Evolutionary conservation across 2,888 invertebrate species (phyloP).

Genomic region (Oxycera nigricornis): DNA sequence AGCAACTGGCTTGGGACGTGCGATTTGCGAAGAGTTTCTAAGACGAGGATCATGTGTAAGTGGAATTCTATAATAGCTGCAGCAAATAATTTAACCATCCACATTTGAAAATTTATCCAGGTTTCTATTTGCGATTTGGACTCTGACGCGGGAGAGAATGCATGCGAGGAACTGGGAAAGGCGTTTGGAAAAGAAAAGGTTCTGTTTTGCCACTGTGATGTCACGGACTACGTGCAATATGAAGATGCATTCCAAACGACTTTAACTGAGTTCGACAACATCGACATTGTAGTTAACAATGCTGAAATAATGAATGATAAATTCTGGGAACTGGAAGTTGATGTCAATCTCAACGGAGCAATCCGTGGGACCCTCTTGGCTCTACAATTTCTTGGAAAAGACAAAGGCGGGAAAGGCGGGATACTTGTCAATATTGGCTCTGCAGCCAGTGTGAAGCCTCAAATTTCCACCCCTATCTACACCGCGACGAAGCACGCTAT

Average conservation of each 20-base stretch:
- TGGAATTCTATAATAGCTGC: conserved; percentile 13
- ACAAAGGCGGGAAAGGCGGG: conserved; percentile 79
- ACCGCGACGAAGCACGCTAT: conserved; percentile 80
- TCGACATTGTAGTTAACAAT: conserved; percentile 82
- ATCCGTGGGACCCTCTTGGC: conserved; percentile 78
- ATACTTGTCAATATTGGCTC: conserved; percentile 79
- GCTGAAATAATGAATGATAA: conserved; percentile 81
- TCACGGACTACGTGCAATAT: conserved; percentile 79
- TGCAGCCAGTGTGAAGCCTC: conserved; percentile 72
- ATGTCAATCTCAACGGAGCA: conserved; percentile 80
- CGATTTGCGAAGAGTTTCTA: conserved; percentile 75
- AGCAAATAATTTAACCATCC: neutral
- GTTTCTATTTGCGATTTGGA: conserved; percentile 79
- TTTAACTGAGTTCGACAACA: conserved; percentile 72
- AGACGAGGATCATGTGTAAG: conserved; percentile 77
- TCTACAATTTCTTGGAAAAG: conserved; percentile 76
- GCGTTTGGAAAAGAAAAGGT: conserved; percentile 75
- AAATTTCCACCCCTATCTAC: conserved; percentile 77
- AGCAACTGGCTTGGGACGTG: conserved; percentile 75
- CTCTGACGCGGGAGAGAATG: conserved; percentile 72
- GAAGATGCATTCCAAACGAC: conserved; percentile 80
- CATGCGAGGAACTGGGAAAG: conserved; percentile 69
- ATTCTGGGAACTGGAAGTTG: conserved; percentile 78
- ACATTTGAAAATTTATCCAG: conserved; percentile 57
- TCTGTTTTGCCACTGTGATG: conserved; percentile 77